Base-by-base conservation (phyloP, 2,797 vertebrate species). In the Anguilla obscura region DNA sequence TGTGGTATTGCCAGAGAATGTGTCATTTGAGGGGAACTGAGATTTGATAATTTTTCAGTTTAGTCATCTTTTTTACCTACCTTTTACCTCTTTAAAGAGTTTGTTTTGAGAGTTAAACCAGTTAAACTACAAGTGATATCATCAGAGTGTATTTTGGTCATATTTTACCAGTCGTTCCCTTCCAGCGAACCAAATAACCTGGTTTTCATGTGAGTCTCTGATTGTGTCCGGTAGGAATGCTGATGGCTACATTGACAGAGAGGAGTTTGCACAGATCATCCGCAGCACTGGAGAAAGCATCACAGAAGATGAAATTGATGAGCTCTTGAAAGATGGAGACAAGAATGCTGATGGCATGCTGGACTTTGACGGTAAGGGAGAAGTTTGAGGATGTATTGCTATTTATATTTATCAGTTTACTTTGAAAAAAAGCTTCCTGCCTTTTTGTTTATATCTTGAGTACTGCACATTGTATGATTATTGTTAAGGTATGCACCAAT, bases 331-430 rank as follows among this genome's bases (percentile, higher is more conserved):
- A 92, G 98, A 99, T 0, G 98, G 98, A 0, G 98, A 99, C 96
- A 99, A 99, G 88, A 99, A 99, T 96, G 92, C 96, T 0, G 98
- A 99, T 0, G 98, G 98, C 91, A 98, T 98, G 95, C 97, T 99
- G 0, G 98, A 99, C 96, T 99, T 98, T 89, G 98, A 99, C 0
- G 98, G 98, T 99, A 94, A 93, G 91, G 10, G 76, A 45, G 36
- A 21, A 30, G 10, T 79, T 79, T 21, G 33, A 56, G 8, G 12
- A 9, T n/a, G 1, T 12, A 30, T 30, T 33, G 69, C n/a, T 16
- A 76, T 40, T 18, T 18, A 40, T 12, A 76, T 40, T 76, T 40
- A 36, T 66, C 33, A 36, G 14, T 76, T 12, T 76, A 14, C 9
- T 74, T 36, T 30, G 0, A 27, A 71, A 33, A 33, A 33, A 33